Base-by-base conservation (phyloP, 2,888 invertebrate genomes). In the Aphrophora alni region DNA sequence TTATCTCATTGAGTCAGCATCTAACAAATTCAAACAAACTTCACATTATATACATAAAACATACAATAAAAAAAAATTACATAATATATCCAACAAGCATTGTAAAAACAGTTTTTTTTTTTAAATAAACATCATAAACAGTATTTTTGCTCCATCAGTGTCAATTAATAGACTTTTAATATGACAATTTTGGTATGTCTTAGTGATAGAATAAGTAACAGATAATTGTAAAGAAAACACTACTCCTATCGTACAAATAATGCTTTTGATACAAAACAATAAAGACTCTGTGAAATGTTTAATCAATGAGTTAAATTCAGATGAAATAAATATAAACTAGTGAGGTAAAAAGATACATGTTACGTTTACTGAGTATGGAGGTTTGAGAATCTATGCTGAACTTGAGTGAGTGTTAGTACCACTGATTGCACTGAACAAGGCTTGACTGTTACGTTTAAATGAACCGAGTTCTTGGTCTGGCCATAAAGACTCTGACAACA, bases 351-450 rank as follows among this genome's bases (percentile, higher is more conserved):
- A 33, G 3, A 5, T 5, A 21, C 4, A 21, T 5, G n/a, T 5
- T 59, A 59, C 10, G 10, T 59, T 59, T 21, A n/a, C n/a, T 59
- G n/a, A 33, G 5, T 33, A 12, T 3, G 5, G 68, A 71, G n/a
- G 17, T 27, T 71, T 8, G 69, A 21, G 38, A 44, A 24, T 21
- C 38, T 91, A 95, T 87, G 95, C 95, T 86, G 93, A 94, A 89
- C 95, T 95, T 78, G 95, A 95, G 85, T 95, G 94, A 85, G 93
- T 91, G 86, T 93, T 94, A 59, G 95, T 93, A 82, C 95, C 95
- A 85, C 94, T 94, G 85, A 96, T 94, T 44, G 93, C 95, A 88
- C 92, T 93, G 86, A 95, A 95, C 80, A 95, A 91, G 80, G 95
- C 94, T 87, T 92, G 91, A 88, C 93, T 95, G 84, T 95, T 95